Percentiles rank a stretch among this genome's conserved stretches.
Evolutionary conservation across 2,797 vertebrate species (phyloP).

Genomic region (Sebastes flavidus): DNA sequence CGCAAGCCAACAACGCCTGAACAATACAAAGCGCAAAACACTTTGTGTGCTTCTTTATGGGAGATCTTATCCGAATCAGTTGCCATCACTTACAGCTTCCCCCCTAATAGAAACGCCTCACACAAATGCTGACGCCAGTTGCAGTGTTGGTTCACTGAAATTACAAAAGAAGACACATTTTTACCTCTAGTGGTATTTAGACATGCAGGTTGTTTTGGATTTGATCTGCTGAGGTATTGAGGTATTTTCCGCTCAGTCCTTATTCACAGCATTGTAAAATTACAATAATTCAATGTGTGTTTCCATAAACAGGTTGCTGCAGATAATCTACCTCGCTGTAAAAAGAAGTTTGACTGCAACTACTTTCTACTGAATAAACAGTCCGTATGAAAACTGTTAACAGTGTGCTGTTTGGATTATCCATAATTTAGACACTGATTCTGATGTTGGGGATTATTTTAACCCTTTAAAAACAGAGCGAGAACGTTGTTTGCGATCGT

Average conservation of each 20-base stretch:
- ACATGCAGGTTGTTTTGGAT: not conserved
- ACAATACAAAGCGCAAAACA: slow-evolving; percentile 11
- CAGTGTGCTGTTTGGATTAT: no score
- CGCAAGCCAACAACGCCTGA: slow-evolving; percentile 14
- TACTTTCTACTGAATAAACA: not conserved
- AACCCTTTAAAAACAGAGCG: no score
- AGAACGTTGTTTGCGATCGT: no score
- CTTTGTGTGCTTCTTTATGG: not conserved
- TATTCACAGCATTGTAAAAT: not conserved
- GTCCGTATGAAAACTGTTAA: not conserved
- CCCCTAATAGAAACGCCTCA: not conserved
- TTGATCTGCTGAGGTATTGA: not conserved
- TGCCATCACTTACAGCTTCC: slow-evolving; percentile 3
- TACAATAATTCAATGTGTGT: not conserved
- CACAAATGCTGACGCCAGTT: slow-evolving; percentile 10
- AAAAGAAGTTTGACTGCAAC: not conserved
- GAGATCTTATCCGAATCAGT: slow-evolving; percentile 17
- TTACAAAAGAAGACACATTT: not conserved
- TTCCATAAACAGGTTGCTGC: not conserved
- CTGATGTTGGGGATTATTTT: no score
- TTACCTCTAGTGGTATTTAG: not conserved
- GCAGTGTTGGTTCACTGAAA: slow-evolving; percentile 2
- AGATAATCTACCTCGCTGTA: not conserved
- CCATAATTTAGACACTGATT: no score
- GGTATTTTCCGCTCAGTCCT: not conserved